Evolutionary conservation across 2,113 vertebrate species (phyloP), one percentile per base, ranked within the genome.

Genomic region (Brienomyrus longianalis): DNA sequence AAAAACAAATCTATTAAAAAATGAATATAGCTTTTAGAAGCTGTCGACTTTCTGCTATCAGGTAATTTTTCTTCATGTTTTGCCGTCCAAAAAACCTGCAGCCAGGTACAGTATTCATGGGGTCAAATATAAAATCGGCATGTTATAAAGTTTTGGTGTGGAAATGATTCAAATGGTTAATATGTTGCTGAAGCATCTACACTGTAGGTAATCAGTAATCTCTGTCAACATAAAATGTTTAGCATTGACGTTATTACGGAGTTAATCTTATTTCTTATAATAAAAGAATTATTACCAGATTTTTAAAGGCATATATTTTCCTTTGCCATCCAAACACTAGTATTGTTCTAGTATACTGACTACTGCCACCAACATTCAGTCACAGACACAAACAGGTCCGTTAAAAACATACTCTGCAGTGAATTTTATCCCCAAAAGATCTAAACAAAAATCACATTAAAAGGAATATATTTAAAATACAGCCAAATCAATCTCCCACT

Each of bases 1-100:
- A 86, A 70, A 86, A 52, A 86, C 31, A 54, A 80, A 80, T 80
- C 74, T 48, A 35, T 54, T 21, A 54, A 83, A 89, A 56, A 88
- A 70, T 27, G 11, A n/a, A 88, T 27, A 48, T 27, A n/a, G 31
- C 50, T 83, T 19, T 83, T 21, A 43, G 50, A 83, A 88, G 51
- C 27, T 83, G 85, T 54, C 51, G 52, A 54, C 45, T 77, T 77
- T 77, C 21, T 52, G 17, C 66, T 80, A 31, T 8, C 11, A 17
- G 47, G 62, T 88, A 27, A 88, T 27, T 13, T 27, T 35, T 21
- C 19, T 50, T 43, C 6, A 21, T 77, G n/a, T 77, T 80, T 80
- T 77, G 2, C 21, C 23, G 31, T 88, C n/a, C 51, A 77, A 77
- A 27, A 48, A 31, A n/a, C 11, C n/a, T 77, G 45, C n/a, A 50